phyloP scores from a whole-genome alignment of 1,140 invertebrate genomes.

The Conopomorpha cramerella region DNA sequence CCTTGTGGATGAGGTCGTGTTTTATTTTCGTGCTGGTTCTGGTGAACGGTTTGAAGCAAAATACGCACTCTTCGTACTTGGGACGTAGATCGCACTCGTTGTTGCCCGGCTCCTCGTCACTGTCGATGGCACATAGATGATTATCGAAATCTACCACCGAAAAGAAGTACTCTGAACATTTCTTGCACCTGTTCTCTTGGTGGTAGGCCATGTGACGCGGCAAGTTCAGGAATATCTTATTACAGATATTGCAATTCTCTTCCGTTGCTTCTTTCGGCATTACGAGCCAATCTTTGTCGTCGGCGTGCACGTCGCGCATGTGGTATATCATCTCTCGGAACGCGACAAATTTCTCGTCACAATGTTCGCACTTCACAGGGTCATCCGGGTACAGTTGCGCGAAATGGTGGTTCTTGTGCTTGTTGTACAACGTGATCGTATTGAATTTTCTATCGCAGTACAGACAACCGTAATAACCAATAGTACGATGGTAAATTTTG shows the following conservation, averaged over 20 bases:
- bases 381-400: slow-evolving; percentile 37
- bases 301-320: slow-evolving; percentile 41
- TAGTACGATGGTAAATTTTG: slow-evolving; percentile 41
- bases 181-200: slow-evolving; percentile 53
- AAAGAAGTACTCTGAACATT: slow-evolving; percentile 50
- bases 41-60: slow-evolving; percentile 52
- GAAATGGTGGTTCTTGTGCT: slow-evolving; percentile 50
- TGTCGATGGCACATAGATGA: slow-evolving; percentile 48
- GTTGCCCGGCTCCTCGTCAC: slow-evolving; percentile 31
- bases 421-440: slow-evolving; percentile 33
- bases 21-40: slow-evolving; percentile 25
- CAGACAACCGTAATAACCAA: slow-evolving; percentile 46
- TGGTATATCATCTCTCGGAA: slow-evolving; percentile 50
- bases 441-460: slow-evolving; percentile 48
- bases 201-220: slow-evolving; percentile 51
- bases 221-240: slow-evolving; percentile 48
- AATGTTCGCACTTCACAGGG: slow-evolving; percentile 50
- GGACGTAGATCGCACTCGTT: slow-evolving; percentile 10
- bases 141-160: slow-evolving; percentile 38
- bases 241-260: slow-evolving; percentile 46
- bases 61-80: slow-evolving; percentile 46
- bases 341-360: slow-evolving; percentile 46
- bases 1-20: slow-evolving; percentile 38
- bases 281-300: slow-evolving; percentile 48
- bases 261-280: slow-evolving; percentile 37